Evolutionary conservation across 2,797 vertebrate species (phyloP), one percentile per base, ranked within the genome.

Genomic region (Perodicticus potto): DNA sequence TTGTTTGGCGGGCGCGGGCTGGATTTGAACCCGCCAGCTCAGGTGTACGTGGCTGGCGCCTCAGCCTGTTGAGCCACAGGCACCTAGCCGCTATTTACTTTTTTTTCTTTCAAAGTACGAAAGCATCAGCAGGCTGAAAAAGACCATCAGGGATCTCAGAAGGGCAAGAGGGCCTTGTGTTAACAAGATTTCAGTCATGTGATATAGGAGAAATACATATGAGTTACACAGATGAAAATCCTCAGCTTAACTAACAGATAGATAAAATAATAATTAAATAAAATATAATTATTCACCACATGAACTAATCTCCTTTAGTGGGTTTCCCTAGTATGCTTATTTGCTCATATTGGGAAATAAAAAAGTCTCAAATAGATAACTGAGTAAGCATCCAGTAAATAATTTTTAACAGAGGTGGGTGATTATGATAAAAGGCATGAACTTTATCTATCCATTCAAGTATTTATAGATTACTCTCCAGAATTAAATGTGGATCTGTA

Each of bases 391-490:
- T 67, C 9, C 37, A 29, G 16, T 90, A 93, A 91, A 91, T 69
- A 19, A 87, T 69, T 93, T 91, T 94, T 70, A 94, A 85, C 27
- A 5, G 49, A 93, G 11, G 23, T 72, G 17, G 9, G 23, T 72
- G 17, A 93, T 19, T 89, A 40, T 86, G 59, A 92, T 89, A 63
- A 87, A 95, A 93, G 2, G 17, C 19, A 78, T 49, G 49, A 3
- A 65, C 7, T 77, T 85, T 14, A 86, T 63, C 53, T 34, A 57
- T 82, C 16, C 20, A 22, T 65, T 67, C 25, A 82, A 89, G 10
- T 93, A 96, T 91, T 77, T 61, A 86, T 91, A 89, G 57, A 82
- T 93, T 80, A 95, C 87, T 88, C 14, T 27, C 49, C 53, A 91
- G 27, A 88, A 88, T 40, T 94, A 91, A 89, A 67, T 81, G 59